Evolutionary conservation across 2,888 invertebrate species (phyloP).

Genomic region (Limenitis arthemis): DNA sequence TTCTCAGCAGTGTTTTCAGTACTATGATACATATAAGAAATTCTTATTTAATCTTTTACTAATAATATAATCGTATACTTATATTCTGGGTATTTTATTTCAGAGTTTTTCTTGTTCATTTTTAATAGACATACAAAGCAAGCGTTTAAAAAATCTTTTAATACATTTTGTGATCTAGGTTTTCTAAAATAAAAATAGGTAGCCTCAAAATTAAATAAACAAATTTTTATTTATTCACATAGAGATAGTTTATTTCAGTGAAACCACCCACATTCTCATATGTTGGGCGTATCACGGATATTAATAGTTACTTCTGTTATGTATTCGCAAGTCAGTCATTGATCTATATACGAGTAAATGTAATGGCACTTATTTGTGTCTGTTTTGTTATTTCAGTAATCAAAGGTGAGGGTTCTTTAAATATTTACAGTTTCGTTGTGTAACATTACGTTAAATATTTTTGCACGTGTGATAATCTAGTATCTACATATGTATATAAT

Average conservation of each 20-base stretch:
- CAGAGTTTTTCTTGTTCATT: too few relatives aligned
- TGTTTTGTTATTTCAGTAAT: slow-evolving; percentile 9
- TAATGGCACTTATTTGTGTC: slow-evolving; percentile 7
- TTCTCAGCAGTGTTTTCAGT: too few relatives aligned
- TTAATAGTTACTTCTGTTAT: slow-evolving; percentile 15
- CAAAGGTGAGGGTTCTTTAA: slow-evolving; percentile 12
- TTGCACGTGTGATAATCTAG: not conserved
- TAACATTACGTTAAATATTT: not conserved
- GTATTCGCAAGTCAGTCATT: slow-evolving; percentile 13
- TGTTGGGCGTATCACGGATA: slow-evolving; percentile 10
- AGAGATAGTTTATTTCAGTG: not conserved
- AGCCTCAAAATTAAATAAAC: not conserved
- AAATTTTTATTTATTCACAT: not conserved
- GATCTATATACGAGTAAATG: slow-evolving; percentile 18
- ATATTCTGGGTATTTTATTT: too few relatives aligned
- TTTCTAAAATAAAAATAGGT: too few relatives aligned
- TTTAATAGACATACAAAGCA: too few relatives aligned
- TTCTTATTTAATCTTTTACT: too few relatives aligned
- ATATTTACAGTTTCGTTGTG: not conserved
- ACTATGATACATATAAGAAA: too few relatives aligned
- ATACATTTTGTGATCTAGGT: too few relatives aligned
- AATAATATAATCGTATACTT: too few relatives aligned
- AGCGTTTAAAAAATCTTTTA: too few relatives aligned
- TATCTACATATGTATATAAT: too few relatives aligned
- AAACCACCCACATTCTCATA: not conserved